phyloP scores from a whole-genome alignment of 1,140 invertebrate species.

The Zaprionus africanus region DNA sequence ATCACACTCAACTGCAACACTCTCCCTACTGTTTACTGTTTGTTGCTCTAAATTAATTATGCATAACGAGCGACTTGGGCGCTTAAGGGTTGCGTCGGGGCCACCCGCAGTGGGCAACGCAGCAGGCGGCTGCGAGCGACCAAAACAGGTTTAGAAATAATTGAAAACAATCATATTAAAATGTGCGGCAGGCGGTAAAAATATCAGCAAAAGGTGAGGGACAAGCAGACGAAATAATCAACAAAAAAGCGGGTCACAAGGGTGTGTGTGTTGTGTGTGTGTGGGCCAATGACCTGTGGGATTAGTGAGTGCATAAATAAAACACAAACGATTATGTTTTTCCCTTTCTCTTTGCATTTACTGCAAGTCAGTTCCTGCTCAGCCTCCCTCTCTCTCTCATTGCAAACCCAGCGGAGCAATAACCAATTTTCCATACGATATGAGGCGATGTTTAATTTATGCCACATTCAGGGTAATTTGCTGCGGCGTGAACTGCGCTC shows the following conservation, averaged over 20 bases:
- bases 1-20: background rate
- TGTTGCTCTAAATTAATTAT: conserved; percentile 68
- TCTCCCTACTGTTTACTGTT: background rate
- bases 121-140: conserved; percentile 4
- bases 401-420: background rate
- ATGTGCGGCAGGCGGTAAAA: conserved; percentile 33
- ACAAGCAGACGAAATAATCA: conserved; percentile 37
- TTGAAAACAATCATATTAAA: conserved; percentile 72
- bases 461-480: conserved; percentile 31
- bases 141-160: conserved; percentile 60
- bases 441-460: conserved; percentile 37
- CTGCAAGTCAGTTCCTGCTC: background rate
- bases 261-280: conserved; percentile 7
- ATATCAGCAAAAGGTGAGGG: conserved; percentile 27
- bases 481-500: conserved; percentile 16
- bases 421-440: conserved; percentile 21
- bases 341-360: background rate
- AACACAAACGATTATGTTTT: conserved; percentile 14
- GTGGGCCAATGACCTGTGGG: conserved; percentile 32
- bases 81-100: conserved; percentile 29
- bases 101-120: conserved; percentile 22
- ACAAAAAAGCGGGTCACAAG: conserved; percentile 26
- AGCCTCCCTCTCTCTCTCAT: background rate
- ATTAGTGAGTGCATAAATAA: conserved; percentile 13
- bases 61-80: conserved; percentile 52